These are phyloP conservation scores for Xestia sexstrigata DNA, from an alignment of 2,888 invertebrate species.

Conservation along the genomic window DNA sequence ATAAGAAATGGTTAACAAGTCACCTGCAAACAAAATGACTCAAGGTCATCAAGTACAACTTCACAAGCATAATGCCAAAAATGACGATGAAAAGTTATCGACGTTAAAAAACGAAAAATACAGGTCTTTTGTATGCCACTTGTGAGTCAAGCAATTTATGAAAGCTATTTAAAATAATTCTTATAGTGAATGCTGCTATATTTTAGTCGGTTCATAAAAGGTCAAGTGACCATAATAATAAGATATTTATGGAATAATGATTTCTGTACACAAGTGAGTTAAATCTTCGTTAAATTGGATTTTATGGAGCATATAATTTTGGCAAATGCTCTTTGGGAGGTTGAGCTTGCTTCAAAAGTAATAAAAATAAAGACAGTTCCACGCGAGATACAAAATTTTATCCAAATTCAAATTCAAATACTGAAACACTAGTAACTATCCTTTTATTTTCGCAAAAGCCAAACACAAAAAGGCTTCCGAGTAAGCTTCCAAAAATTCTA, in stretches of 20 bases:
- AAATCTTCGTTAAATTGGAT: conserved; percentile 36
- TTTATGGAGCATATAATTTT: conserved; percentile 36
- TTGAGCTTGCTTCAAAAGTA: background rate
- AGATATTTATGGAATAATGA: conserved; percentile 28
- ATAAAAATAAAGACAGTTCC: background rate
- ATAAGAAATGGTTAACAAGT: conserved; percentile 49
- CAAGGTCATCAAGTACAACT: conserved; percentile 61
- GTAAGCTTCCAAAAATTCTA: conserved; percentile 33
- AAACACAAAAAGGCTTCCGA: conserved; percentile 17
- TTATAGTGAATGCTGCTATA: conserved; percentile 42
- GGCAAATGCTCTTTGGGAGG: background rate
- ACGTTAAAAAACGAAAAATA: conserved; percentile 35
- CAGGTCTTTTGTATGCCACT: conserved; percentile 41
- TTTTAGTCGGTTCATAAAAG: conserved; percentile 40
- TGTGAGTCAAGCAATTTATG: conserved; percentile 54
- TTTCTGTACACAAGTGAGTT: conserved; percentile 23
- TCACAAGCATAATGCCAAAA: conserved; percentile 56
- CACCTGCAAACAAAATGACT: conserved; percentile 32
- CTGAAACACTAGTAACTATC: conserved; percentile 5
- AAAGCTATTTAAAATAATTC: conserved; percentile 44
- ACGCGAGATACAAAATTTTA: background rate
- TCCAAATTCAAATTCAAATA: background rate
- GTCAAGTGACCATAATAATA: conserved; percentile 32
- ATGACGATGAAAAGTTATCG: conserved; percentile 46
- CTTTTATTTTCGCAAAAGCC: conserved; percentile 16